A percentile compares a stretch with the other conserved stretches of the same genome.
phyloP scores from a whole-genome alignment of 2,113 vertebrate species.

The Sarotherodon lohbergeri region DNA sequence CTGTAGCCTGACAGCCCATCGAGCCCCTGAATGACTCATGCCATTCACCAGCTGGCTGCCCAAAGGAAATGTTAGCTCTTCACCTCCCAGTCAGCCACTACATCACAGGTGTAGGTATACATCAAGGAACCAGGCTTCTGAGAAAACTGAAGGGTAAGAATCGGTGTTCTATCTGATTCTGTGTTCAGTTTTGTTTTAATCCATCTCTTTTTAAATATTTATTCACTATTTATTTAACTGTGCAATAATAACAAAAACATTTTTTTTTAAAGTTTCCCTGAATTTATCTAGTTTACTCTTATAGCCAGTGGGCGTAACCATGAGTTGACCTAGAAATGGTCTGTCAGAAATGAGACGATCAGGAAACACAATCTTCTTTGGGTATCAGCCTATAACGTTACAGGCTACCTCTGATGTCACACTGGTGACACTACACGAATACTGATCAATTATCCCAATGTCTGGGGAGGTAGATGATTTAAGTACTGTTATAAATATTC shows the following conservation, averaged over 20 bases:
- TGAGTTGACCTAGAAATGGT: slow-evolving; percentile 8
- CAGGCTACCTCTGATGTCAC: slow-evolving; percentile 38
- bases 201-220: neutral
- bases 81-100: slow-evolving; percentile 20
- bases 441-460: neutral
- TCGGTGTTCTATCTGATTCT: neutral
- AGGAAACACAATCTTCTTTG: slow-evolving; percentile 20
- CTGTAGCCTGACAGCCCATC: slow-evolving; percentile 38
- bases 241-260: accelerated
- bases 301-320: neutral
- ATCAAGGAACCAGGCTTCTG: neutral
- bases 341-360: neutral
- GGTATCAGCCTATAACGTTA: slow-evolving; percentile 20
- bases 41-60: slow-evolving; percentile 30
- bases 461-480: neutral
- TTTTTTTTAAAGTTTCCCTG: neutral
- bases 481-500: slow-evolving; percentile 1
- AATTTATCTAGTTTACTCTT: neutral
- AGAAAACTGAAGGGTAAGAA: neutral
- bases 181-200: neutral
- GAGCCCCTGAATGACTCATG: slow-evolving; percentile 40
- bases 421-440: slow-evolving; percentile 5
- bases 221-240: neutral
- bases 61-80: slow-evolving; percentile 40
- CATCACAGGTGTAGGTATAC: neutral